These are phyloP conservation scores for Peromyscus melanophrys DNA, from an alignment of 2,797 vertebrate species.

Conservation along the genomic window DNA sequence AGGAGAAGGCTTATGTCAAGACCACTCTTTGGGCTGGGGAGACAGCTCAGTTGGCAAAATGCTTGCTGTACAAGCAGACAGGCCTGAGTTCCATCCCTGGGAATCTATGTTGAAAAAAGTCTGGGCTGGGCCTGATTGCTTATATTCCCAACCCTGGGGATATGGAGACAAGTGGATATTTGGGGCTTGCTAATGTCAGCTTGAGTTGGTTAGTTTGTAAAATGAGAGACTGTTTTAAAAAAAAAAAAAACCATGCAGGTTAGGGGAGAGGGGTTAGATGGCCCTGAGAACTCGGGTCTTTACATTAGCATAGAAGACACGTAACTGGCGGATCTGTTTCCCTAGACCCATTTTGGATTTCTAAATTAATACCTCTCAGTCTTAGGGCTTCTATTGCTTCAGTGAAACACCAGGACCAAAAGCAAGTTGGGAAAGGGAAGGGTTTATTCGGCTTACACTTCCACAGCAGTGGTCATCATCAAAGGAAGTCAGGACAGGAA, in stretches of 20 bases:
- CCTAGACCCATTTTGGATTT: background rate
- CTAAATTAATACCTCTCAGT: background rate
- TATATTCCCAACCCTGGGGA: background rate
- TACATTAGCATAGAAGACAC: background rate
- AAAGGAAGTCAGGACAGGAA: background rate
- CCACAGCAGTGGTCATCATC: background rate
- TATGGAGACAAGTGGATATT: background rate
- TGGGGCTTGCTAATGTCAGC: no score
- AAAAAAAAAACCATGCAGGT: background rate
- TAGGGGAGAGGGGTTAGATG: fast-evolving
- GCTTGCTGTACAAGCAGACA: background rate
- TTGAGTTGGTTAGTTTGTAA: background rate
- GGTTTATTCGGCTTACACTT: background rate
- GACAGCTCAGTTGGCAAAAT: background rate
- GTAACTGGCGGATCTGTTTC: background rate
- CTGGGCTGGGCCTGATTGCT: no score
- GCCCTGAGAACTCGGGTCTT: background rate
- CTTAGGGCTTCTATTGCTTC: background rate
- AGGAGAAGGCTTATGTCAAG: background rate
- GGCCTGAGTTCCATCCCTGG: background rate
- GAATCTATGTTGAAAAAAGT: background rate
- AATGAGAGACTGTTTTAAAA: background rate
- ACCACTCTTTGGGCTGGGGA: background rate
- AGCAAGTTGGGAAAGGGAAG: background rate
- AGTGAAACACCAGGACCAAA: background rate